Evolutionary conservation across 2,797 vertebrate genomes (phyloP), one percentile per base, ranked within the genome.

Genomic region (Paguma larvata): DNA sequence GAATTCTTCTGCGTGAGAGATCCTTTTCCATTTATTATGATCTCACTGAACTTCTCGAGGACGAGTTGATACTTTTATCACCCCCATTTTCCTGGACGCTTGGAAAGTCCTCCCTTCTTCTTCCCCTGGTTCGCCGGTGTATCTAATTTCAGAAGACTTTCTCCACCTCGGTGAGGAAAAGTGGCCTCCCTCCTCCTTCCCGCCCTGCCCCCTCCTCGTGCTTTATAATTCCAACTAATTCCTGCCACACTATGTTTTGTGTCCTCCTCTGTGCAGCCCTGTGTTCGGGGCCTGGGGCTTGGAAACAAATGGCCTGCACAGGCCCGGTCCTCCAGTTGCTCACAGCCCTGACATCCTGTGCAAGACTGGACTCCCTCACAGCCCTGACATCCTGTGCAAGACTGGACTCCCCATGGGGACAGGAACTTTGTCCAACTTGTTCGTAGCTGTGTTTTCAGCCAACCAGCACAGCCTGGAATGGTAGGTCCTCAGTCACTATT

Each of bases 101-200:
- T 3, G 21, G 41, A 48, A 88, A 68, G 46, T 30, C 73, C 73
- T 38, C 38, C 44, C 48, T 78, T 90, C 79, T 84, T 80, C 25
- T 30, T 9, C 7, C 41, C 3, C 48, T 63, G 11, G 46, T 53
- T 92, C 27, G 51, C 7, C 34, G 19, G 19, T 27, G 14, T 23
- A 91, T 19, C 8, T 32, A 67, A 19, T 79, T 94, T 96, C 85
- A 44, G 77, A 87, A 95, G 77, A 90, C 6, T 9, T 62, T 6
- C 18, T 16, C 23, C n/a, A 27, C 12, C 25, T 79, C 23, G 41
- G 38, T n/a, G 25, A 78, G 44, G 53, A 65, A 84, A 21, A 90
- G 65, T 30, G 62, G 23, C 53, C 56, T 75, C 62, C 44, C 27
- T 15, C 44, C 23, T 7, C 23, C 41, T 30, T 41, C 53, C 32